These are phyloP conservation scores for Drosophila pectinifera DNA, from an alignment of 1,140 invertebrate species.

Conservation along the genomic window DNA sequence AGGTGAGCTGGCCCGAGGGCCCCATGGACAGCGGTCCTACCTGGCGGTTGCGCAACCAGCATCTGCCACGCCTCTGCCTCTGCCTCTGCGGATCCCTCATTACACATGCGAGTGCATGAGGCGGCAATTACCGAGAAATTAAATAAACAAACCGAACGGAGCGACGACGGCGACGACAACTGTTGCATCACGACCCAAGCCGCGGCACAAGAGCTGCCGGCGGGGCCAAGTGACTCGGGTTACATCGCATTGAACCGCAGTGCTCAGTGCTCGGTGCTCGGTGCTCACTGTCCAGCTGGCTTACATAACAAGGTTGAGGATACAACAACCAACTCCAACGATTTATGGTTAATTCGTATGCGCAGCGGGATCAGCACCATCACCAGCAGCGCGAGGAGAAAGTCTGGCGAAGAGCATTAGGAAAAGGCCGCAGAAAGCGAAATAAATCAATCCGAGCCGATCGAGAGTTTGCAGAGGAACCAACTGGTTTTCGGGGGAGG, in stretches of 20 bases:
- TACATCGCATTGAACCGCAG: constrained; percentile 70
- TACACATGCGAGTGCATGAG: constrained; percentile 80
- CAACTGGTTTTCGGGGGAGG: constrained; percentile 61
- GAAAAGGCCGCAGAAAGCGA: constrained; percentile 40
- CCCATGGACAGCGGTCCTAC: constrained; percentile 21
- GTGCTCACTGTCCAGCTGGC: constrained; percentile 26
- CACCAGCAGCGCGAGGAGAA: constrained; percentile 48
- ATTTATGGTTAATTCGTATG: constrained; percentile 72
- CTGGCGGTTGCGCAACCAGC: constrained; percentile 22
- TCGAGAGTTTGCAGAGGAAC: constrained; percentile 49
- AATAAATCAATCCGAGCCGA: constrained; percentile 47
- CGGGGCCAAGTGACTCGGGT: constrained; percentile 49
- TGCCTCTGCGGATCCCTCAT: constrained; percentile 52
- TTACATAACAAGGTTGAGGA: constrained; percentile 79
- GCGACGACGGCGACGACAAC: constrained; percentile 41
- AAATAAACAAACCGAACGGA: constrained; percentile 75
- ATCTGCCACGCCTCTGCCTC: constrained; percentile 25
- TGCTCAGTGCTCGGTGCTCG: constrained; percentile 50
- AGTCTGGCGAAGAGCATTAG: constrained; percentile 55
- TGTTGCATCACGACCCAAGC: constrained; percentile 64
- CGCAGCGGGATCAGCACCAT: constrained; percentile 54
- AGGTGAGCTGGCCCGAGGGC: not conserved
- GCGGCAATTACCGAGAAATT: constrained; percentile 79
- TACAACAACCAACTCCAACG: constrained; percentile 27
- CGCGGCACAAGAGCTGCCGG: constrained; percentile 28